These are phyloP conservation scores for Plectropomus leopardus DNA, from an alignment of 2,113 vertebrate species.

Conservation along the genomic window DNA sequence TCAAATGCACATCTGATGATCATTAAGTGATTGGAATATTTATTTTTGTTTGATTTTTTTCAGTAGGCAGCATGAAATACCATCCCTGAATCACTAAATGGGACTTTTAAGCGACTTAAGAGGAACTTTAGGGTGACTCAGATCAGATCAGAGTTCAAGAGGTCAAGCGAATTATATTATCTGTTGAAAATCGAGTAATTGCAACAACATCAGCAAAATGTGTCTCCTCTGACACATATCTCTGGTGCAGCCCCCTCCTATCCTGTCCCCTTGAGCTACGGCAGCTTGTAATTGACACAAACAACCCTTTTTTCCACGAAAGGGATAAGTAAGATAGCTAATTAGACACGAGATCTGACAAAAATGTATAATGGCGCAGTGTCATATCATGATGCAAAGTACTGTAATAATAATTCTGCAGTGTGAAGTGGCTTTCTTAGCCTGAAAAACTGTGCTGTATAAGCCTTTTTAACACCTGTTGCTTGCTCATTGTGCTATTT, in stretches of 20 bases:
- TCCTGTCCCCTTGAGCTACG: not conserved
- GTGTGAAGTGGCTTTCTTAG: constrained; percentile 16
- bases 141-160: constrained; percentile 8
- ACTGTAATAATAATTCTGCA: constrained; percentile 18
- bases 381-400: constrained; percentile 54
- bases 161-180: not conserved
- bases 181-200: not conserved
- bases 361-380: not conserved
- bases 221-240: not conserved
- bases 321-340: constrained; percentile 18
- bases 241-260: not conserved
- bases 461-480: not conserved
- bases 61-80: not conserved
- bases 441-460: not conserved
- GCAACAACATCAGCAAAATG: not conserved
- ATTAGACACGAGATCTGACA: constrained; percentile 43
- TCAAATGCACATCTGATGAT: too few species aligned
- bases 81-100: not conserved
- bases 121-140: too few species aligned
- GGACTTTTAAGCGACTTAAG: not conserved
- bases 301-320: not conserved
- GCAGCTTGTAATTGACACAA: constrained; percentile 11
- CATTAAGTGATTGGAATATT: too few species aligned
- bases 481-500: not conserved
- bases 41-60: too few species aligned